Percentiles rank a stretch among this genome's conserved stretches.
These are phyloP conservation scores for Steinernema hermaphroditum DNA, from an alignment of 2,888 invertebrate genomes.

Conservation along the genomic window DNA sequence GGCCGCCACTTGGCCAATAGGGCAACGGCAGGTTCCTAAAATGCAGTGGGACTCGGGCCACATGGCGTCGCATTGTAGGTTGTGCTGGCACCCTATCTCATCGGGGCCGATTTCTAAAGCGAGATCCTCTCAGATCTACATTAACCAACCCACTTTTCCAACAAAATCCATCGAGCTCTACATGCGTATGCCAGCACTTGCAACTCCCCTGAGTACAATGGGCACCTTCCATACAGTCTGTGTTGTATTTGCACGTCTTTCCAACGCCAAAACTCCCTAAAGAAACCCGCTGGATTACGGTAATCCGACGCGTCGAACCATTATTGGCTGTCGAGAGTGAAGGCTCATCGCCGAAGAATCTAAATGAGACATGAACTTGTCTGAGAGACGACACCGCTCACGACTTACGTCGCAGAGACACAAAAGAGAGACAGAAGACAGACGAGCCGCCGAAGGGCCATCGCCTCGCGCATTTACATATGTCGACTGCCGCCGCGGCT, in stretches of 20 bases:
- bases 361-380: no score
- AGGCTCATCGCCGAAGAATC: no score
- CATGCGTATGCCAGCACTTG: slow-evolving; percentile 24
- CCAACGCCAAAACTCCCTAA: slow-evolving; percentile 36
- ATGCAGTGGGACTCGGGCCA: slow-evolving; percentile 2
- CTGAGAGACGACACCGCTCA: not conserved
- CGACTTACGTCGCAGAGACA: not conserved
- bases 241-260: slow-evolving; percentile 45
- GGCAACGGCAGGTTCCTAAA: slow-evolving; percentile 50
- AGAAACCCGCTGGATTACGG: no score
- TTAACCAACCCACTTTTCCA: slow-evolving; percentile 54
- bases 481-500: not conserved
- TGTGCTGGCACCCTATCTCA: slow-evolving; percentile 56
- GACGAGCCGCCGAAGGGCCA: not conserved
- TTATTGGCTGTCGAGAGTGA: no score
- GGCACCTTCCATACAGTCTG: slow-evolving; percentile 55
- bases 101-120: slow-evolving; percentile 57
- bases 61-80: slow-evolving; percentile 52
- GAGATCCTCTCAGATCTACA: no score
- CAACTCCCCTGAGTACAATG: slow-evolving; percentile 48
- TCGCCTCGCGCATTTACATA: slow-evolving; percentile 7
- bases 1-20: slow-evolving; percentile 41
- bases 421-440: slow-evolving; percentile 7
- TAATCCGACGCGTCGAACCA: no score
- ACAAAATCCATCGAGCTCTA: slow-evolving; percentile 39